These are phyloP conservation scores for Megalops atlanticus DNA, from an alignment of 2,113 vertebrate species.

Conservation along the genomic window DNA sequence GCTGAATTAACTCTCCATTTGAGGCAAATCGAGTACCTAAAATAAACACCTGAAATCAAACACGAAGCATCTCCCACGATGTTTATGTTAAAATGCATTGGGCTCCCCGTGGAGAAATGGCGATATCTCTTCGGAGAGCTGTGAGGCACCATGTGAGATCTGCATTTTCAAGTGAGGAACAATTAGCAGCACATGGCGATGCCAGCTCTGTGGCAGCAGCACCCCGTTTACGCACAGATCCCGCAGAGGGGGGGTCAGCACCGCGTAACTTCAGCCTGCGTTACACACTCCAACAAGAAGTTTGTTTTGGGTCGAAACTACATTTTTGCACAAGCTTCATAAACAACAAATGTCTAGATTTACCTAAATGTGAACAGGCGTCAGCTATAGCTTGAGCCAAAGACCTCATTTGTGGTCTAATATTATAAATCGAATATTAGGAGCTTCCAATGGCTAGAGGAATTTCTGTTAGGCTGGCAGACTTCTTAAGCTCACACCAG, in stretches of 20 bases:
- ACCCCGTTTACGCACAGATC: conserved; percentile 4
- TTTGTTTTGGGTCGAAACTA: too few species aligned
- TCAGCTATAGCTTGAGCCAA: too few species aligned
- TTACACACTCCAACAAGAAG: too few species aligned
- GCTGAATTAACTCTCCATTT: too few species aligned
- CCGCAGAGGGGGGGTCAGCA: neutral
- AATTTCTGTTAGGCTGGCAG: too few species aligned
- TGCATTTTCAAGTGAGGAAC: conserved; percentile 29
- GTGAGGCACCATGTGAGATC: conserved; percentile 26
- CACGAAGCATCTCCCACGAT: conserved; percentile 16
- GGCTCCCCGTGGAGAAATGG: conserved; percentile 20
- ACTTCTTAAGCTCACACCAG: too few species aligned
- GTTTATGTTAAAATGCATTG: conserved; percentile 26
- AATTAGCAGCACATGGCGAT: conserved; percentile 25
- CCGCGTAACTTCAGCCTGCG: neutral
- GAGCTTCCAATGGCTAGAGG: too few species aligned
- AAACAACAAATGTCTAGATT: too few species aligned
- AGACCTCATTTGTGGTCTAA: too few species aligned
- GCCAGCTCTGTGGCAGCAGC: conserved; percentile 8
- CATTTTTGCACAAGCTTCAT: too few species aligned
- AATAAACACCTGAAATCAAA: conserved; percentile 26
- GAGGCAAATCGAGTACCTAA: conserved; percentile 21
- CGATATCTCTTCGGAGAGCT: conserved; percentile 23
- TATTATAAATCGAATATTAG: too few species aligned
- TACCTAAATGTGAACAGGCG: too few species aligned